These are phyloP conservation scores for Pluvialis apricaria DNA, from an alignment of 2,113 vertebrate species.

Conservation along the genomic window DNA sequence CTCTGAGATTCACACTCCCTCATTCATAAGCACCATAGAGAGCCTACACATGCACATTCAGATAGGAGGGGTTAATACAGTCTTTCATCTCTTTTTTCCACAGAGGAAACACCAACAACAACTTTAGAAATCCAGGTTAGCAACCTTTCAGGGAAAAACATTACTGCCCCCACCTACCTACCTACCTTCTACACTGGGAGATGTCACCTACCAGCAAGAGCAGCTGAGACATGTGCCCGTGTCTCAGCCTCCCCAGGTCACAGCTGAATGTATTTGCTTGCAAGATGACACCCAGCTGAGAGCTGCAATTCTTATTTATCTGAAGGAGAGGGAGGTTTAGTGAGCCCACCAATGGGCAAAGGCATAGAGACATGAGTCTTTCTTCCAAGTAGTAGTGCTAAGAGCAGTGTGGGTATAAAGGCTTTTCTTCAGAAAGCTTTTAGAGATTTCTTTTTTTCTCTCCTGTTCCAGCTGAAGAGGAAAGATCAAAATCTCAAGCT, in stretches of 20 bases:
- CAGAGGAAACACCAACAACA: neutral
- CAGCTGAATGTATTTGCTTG: neutral
- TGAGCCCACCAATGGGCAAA: neutral
- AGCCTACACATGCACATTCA: neutral
- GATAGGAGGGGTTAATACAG: neutral
- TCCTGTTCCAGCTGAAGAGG: neutral
- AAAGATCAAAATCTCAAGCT: neutral
- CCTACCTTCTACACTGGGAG: neutral
- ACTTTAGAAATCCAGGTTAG: neutral
- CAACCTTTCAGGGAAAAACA: neutral
- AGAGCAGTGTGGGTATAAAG: neutral
- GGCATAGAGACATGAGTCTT: neutral
- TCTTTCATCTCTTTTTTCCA: neutral
- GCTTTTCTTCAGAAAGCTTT: neutral
- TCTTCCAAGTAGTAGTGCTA: neutral
- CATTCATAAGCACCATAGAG: neutral
- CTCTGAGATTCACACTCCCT: neutral
- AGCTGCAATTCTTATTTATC: neutral
- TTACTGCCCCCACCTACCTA: neutral
- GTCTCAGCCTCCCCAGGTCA: neutral
- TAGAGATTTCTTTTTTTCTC: neutral
- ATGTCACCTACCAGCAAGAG: neutral
- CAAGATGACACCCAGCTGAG: neutral
- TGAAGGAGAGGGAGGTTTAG: neutral
- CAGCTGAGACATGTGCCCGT: neutral